A percentile compares a stretch with the other conserved stretches of the same genome.
Evolutionary conservation across 2,888 invertebrate species (phyloP).

Genomic region (Nudaria mundana): DNA sequence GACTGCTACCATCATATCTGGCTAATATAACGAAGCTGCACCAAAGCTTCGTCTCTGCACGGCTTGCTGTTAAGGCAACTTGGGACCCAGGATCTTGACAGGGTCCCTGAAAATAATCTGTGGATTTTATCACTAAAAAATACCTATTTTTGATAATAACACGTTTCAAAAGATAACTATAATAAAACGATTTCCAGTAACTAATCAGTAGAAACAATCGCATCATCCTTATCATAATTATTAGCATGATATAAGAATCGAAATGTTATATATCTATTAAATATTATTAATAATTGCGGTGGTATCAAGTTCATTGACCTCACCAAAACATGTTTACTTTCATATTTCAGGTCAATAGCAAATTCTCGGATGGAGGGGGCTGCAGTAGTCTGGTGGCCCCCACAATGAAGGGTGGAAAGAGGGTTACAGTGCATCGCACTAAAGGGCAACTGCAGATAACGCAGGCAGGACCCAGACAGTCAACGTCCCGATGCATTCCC

Average conservation of each 20-base stretch:
- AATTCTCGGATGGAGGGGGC: conserved; percentile 62
- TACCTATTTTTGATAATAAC: not conserved
- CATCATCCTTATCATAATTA: not conserved
- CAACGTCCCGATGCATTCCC: conserved; percentile 77
- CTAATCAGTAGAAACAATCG: too few species aligned
- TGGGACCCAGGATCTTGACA: too few species aligned
- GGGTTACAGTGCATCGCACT: conserved; percentile 76
- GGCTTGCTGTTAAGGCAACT: too few species aligned
- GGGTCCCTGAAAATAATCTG: too few species aligned
- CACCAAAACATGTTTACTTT: conserved; percentile 52
- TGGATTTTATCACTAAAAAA: too few species aligned
- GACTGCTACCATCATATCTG: too few species aligned
- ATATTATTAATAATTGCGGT: too few species aligned
- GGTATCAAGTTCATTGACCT: conserved; percentile 33
- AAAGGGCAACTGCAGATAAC: conserved; percentile 81
- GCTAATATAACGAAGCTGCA: too few species aligned
- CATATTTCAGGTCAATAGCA: conserved; percentile 71
- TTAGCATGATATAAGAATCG: too few species aligned
- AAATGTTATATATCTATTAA: not conserved
- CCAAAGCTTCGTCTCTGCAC: too few species aligned
- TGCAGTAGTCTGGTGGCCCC: conserved; percentile 60
- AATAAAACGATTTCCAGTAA: not conserved
- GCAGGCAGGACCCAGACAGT: conserved; percentile 76
- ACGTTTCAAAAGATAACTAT: not conserved
- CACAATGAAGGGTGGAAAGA: conserved; percentile 60